Conservation (phyloP, 2,797 vertebrate species). For the Pseudochirops corinnae region DNA sequence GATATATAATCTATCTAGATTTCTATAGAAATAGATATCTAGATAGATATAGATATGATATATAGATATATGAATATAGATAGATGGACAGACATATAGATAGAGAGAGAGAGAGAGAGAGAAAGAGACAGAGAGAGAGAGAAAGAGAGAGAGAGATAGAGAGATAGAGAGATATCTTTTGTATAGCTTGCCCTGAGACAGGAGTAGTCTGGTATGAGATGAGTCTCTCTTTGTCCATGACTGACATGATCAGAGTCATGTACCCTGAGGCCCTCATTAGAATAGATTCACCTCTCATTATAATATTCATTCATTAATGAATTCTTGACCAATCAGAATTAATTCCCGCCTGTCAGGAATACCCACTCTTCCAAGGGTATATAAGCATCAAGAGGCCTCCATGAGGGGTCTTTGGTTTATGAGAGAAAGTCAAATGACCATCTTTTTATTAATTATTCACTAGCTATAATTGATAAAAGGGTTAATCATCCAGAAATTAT, state of each 20-base stretch:
- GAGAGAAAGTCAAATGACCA: background rate
- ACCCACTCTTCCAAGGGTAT: background rate
- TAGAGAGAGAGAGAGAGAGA: no score
- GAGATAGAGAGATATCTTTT: background rate
- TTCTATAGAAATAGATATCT: no score
- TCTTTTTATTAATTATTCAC: background rate
- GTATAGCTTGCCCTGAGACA: background rate
- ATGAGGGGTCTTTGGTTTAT: background rate
- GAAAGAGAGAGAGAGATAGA: no score
- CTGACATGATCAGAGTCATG: background rate
- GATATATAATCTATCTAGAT: no score
- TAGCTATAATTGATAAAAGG: background rate
- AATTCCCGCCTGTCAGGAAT: background rate
- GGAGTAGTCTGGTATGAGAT: background rate
- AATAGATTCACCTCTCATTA: background rate
- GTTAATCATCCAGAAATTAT: background rate
- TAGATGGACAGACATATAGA: no score
- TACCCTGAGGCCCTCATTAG: background rate
- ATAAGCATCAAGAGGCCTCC: background rate
- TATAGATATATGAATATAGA: no score
- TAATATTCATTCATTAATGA: background rate
- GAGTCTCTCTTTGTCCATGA: background rate
- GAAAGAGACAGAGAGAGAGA: no score
- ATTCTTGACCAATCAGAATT: background rate
- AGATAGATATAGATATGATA: no score